A percentile compares a stretch with the other conserved stretches of the same genome.
phyloP scores from a whole-genome alignment of 2,888 invertebrate genomes.

The Platerodrilus igneus region DNA sequence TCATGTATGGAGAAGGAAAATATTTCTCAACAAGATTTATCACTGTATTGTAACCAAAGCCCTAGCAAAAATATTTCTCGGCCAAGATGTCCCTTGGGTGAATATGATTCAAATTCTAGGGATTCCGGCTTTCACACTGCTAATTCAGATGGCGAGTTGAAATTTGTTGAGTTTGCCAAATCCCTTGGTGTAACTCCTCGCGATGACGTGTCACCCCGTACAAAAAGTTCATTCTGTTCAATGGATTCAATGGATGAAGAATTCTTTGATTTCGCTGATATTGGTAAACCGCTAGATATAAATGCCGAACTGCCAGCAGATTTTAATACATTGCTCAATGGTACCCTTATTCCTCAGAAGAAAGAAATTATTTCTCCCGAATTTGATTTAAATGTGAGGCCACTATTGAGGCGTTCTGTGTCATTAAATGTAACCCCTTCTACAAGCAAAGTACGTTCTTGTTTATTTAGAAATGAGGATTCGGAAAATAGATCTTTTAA shows the following conservation, averaged over 20 bases:
- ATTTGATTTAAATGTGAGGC: slow-evolving; percentile 36
- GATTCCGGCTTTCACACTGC: slow-evolving; percentile 56
- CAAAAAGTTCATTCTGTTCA: slow-evolving; percentile 48
- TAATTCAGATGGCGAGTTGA: slow-evolving; percentile 37
- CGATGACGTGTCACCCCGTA: slow-evolving; percentile 31
- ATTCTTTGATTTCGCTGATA: slow-evolving; percentile 59
- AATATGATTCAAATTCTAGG: slow-evolving; percentile 54
- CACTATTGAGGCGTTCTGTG: slow-evolving; percentile 50
- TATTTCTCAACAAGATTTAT: slow-evolving; percentile 36
- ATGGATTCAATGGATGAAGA: slow-evolving; percentile 61
- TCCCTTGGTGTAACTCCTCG: slow-evolving; percentile 16
- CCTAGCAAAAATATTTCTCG: slow-evolving; percentile 30
- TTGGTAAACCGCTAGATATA: slow-evolving; percentile 52
- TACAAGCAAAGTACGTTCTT: slow-evolving; percentile 48
- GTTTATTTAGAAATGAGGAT: slow-evolving; percentile 44
- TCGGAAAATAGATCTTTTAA: slow-evolving; percentile 50
- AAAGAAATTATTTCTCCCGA: slow-evolving; percentile 15
- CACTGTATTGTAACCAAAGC: slow-evolving; percentile 39
- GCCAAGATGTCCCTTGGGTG: slow-evolving; percentile 47
- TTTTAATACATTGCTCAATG: slow-evolving; percentile 56
- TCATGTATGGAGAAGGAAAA: slow-evolving; percentile 37
- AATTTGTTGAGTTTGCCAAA: slow-evolving; percentile 33
- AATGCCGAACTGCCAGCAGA: slow-evolving; percentile 52
- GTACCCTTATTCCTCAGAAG: slow-evolving; percentile 45
- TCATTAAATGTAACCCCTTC: slow-evolving; percentile 49